phyloP scores from a whole-genome alignment of 2,113 vertebrate species.

The Chlorocebus sabaeus region DNA sequence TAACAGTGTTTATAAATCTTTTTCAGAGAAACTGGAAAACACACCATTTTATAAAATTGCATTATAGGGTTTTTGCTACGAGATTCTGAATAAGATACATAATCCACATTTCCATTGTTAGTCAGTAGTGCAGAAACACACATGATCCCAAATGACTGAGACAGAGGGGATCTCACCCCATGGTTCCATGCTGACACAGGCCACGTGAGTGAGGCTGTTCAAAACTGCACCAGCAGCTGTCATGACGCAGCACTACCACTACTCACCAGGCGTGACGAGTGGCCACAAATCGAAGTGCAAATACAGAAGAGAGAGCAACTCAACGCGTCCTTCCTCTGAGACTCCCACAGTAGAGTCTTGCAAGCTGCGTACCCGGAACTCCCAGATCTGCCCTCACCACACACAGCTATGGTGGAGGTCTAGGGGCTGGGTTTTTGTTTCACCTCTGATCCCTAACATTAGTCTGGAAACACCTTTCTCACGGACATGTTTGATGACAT shows the following conservation, averaged over 20 bases:
- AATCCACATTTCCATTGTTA: background rate
- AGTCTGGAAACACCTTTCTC: background rate
- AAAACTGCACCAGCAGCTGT: background rate
- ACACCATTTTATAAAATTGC: background rate
- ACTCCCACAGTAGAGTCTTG: fast-evolving
- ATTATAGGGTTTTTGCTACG: background rate
- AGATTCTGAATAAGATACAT: background rate
- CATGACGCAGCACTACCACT: background rate
- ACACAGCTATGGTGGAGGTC: background rate
- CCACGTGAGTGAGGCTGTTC: background rate
- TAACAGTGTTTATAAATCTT: background rate
- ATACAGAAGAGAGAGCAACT: background rate
- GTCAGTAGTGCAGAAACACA: background rate
- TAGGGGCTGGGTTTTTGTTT: background rate
- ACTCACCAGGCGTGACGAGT: background rate
- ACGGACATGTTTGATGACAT: background rate
- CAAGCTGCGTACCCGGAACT: background rate
- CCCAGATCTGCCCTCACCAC: no score
- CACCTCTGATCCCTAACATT: background rate
- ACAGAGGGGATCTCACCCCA: background rate
- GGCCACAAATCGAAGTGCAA: background rate
- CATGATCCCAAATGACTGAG: background rate
- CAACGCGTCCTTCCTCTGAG: fast-evolving
- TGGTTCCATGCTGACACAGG: background rate
- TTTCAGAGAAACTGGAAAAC: background rate